These are phyloP conservation scores for Branchellion lobata DNA, from an alignment of 2,888 invertebrate species.

Conservation along the genomic window DNA sequence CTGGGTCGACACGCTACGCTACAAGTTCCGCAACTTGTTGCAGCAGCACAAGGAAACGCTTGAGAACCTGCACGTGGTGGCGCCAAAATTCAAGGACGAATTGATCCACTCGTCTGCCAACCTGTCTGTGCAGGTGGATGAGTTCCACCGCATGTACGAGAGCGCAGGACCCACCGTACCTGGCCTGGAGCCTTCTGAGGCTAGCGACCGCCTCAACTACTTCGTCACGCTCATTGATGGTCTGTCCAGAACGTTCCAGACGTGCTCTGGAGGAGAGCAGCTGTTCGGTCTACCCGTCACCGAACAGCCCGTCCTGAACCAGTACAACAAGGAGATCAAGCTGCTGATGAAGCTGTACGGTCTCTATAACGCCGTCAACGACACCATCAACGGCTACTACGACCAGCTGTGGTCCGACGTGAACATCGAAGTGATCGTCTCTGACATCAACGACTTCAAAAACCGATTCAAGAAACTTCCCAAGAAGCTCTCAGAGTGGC, in stretches of 20 bases:
- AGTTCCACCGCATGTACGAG: slow-evolving; percentile 69
- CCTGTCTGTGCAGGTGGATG: slow-evolving; percentile 67
- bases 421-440: slow-evolving; percentile 61
- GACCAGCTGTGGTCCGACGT: slow-evolving; percentile 61
- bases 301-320: slow-evolving; percentile 57
- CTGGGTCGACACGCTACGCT: slow-evolving; percentile 75
- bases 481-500: slow-evolving; percentile 82
- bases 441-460: slow-evolving; percentile 59
- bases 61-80: slow-evolving; percentile 72
- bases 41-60: slow-evolving; percentile 67
- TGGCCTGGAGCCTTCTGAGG: slow-evolving; percentile 60
- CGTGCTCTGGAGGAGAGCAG: slow-evolving; percentile 60
- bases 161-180: slow-evolving; percentile 59
- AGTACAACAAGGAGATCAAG: slow-evolving; percentile 59
- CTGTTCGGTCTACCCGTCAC: slow-evolving; percentile 60
- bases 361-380: slow-evolving; percentile 60
- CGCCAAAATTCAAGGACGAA: slow-evolving; percentile 74
- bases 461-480: slow-evolving; percentile 71
- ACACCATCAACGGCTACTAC: slow-evolving; percentile 60
- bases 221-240: slow-evolving; percentile 58
- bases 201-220: slow-evolving; percentile 59
- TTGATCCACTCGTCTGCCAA: slow-evolving; percentile 65
- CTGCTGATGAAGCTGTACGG: slow-evolving; percentile 61
- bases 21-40: slow-evolving; percentile 76
- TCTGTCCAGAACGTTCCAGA: slow-evolving; percentile 57